Evolutionary conservation across 2,888 invertebrate genomes (phyloP), one percentile per base, ranked within the genome.

Genomic region (Piscicola geometra): DNA sequence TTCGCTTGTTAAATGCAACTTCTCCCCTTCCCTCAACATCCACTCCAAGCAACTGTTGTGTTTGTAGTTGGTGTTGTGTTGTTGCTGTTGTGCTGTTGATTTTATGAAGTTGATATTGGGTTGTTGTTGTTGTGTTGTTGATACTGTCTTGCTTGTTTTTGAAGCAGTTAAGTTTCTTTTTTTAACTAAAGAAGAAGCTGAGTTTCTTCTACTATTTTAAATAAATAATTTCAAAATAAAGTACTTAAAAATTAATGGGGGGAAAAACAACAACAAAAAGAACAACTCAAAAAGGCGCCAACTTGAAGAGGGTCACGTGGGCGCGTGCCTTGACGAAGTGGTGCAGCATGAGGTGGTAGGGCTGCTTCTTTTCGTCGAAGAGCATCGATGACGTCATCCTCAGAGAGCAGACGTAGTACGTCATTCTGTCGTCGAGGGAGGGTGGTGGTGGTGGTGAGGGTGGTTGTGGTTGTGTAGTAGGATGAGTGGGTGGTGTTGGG

Each of bases 341-440:
- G 79, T 91, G 90, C 71, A 93, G 86, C 92, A 93, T 92, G 69
- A 93, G 85, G 84, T 93, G 92, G 83, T 92, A 93, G 0, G 92
- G 92, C 83, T 90, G 90, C 77, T 92, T 89, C 84, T 92, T 91
- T 82, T 93, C 93, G 83, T 93, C 92, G 82, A 93, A 92, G 12
- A 93, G 86, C 90, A 93, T 91, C 0, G 92, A 92, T 1, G 91
- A 90, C 0, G 92, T 91, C 82, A 93, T 93, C 1, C 92, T 91
- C 36, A 92, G 90, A 28, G 92, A 91, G 82, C 92, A 93, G 78
- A 92, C 92, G 76, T 92, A 87, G 84, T 92, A 93, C 9, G 92
- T 92, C 32, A 93, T 85, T 81, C 91, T 78, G 71, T n/a, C 28
- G 28, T 3, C n/a, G 36, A 36, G 47, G 41, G 41, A 9, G 41